Conservation (phyloP, 2,888 invertebrate genomes). For the Tachina grossa region DNA sequence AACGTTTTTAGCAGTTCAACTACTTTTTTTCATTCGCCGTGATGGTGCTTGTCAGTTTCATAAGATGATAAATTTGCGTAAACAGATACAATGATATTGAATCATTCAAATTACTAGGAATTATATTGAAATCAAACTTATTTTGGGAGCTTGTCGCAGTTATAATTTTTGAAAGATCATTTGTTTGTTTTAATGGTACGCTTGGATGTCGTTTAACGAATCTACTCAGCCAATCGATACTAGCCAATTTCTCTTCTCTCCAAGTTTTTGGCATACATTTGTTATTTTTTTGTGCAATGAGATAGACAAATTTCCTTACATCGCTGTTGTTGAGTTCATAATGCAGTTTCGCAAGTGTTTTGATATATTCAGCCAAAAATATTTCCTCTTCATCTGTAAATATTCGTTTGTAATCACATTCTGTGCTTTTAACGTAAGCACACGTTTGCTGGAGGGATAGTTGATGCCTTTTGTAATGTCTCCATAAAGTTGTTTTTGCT, state of each 20-base stretch:
- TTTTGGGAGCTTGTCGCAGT: background rate
- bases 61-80: constrained; percentile 63
- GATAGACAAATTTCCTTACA: constrained; percentile 59
- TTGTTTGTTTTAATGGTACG: constrained; percentile 22
- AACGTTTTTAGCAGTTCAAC: background rate
- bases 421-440: constrained; percentile 1
- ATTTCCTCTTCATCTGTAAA: constrained; percentile 66
- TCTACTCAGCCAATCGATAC: constrained; percentile 43
- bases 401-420: constrained; percentile 23
- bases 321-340: constrained; percentile 49
- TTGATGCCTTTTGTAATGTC: constrained; percentile 62
- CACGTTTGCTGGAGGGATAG: constrained; percentile 1
- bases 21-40: constrained; percentile 2
- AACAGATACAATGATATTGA: constrained; percentile 55
- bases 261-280: constrained; percentile 53
- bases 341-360: constrained; percentile 56
- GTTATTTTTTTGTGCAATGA: constrained; percentile 61
- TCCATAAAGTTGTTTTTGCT: constrained; percentile 65
- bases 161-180: background rate
- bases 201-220: constrained; percentile 56
- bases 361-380: constrained; percentile 64
- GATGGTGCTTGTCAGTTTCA: constrained; percentile 36
- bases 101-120: constrained; percentile 57
- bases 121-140: constrained; percentile 46
- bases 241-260: constrained; percentile 46